phyloP scores from a whole-genome alignment of 2,113 vertebrate species.

The Rousettus leschenaultii region DNA sequence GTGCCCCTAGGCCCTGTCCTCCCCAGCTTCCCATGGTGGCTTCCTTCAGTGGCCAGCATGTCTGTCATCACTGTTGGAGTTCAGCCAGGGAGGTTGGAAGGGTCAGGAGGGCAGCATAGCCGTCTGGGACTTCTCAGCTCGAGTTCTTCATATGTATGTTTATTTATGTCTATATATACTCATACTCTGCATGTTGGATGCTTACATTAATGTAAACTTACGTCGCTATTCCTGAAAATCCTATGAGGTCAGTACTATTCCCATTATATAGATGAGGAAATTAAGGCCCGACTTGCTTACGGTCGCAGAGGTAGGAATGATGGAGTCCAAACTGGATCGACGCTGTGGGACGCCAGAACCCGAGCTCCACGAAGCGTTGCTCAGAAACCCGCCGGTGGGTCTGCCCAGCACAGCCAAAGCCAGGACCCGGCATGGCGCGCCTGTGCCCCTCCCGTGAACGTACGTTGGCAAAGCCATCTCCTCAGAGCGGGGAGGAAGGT shows the following conservation, averaged over 20 bases:
- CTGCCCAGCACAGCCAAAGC: neutral
- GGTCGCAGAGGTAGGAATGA: neutral
- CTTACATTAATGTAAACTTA: neutral
- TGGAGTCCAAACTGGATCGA: neutral
- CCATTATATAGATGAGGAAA: neutral
- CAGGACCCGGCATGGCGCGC: neutral
- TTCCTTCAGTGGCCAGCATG: neutral
- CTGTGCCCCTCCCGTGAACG: too few relatives aligned
- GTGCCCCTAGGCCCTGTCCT: neutral
- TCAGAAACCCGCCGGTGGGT: neutral
- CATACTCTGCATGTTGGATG: neutral
- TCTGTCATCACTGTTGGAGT: neutral
- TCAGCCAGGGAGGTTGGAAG: neutral
- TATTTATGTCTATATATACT: neutral
- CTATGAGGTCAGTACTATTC: neutral
- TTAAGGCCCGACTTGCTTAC: neutral
- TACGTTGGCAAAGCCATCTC: neutral
- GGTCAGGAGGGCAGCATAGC: neutral
- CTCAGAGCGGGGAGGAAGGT: neutral
- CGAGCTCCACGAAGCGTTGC: neutral
- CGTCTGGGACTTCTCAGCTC: neutral
- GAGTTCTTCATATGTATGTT: neutral
- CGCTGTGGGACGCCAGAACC: neutral
- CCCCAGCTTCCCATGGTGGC: neutral
- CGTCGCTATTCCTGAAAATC: neutral